Percentiles rank a stretch among this genome's conserved stretches.
These are phyloP conservation scores for Megaustenia siamemsis DNA, from an alignment of 2,888 invertebrate genomes.

Conservation along the genomic window DNA sequence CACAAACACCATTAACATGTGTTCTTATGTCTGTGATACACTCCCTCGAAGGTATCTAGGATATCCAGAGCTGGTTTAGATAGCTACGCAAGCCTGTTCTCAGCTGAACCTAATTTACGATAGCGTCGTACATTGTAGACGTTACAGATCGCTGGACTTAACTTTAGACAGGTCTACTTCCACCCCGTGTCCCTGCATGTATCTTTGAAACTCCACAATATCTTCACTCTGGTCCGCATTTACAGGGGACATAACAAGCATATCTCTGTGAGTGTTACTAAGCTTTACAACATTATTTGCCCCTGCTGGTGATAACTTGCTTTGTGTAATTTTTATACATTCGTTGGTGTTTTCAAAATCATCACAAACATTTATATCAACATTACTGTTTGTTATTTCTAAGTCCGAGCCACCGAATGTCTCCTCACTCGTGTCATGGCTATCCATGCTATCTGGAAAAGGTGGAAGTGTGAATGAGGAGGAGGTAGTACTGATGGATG, in stretches of 20 bases:
- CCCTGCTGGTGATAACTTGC: not conserved
- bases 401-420: conserved; percentile 28
- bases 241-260: not conserved
- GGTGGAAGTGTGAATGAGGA: conserved; percentile 51
- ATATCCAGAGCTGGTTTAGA: no score
- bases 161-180: conserved; percentile 73
- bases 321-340: not conserved
- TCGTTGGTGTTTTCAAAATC: not conserved
- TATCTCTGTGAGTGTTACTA: not conserved
- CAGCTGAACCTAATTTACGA: no score
- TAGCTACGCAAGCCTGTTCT: no score
- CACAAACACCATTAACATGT: no score
- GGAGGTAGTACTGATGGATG: conserved; percentile 32
- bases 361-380: not conserved
- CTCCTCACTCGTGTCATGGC: conserved; percentile 30
- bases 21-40: no score
- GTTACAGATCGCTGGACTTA: conserved; percentile 75
- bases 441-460: conserved; percentile 44
- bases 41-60: no score
- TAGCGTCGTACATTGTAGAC: no score
- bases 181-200: conserved; percentile 71
- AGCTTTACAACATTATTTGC: not conserved
- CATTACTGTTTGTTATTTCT: not conserved
- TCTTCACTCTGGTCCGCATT: not conserved
- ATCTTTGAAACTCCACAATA: conserved; percentile 72